Evolutionary conservation across 1,140 invertebrate genomes (phyloP), one percentile per base, ranked within the genome.

Genomic region (Apis laboriosa): DNA sequence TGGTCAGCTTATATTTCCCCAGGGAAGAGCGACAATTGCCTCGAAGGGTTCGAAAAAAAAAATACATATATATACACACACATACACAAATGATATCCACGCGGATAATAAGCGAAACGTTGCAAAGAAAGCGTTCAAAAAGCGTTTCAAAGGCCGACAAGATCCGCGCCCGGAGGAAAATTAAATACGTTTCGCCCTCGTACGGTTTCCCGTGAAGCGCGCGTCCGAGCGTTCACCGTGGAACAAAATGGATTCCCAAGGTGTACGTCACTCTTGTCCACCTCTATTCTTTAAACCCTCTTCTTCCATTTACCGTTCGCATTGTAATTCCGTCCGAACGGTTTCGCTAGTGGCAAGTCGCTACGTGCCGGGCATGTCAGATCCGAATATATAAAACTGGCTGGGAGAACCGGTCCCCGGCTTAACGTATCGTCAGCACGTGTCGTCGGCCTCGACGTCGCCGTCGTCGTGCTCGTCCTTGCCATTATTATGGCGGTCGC

Each of bases 261-360:
- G 77, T 84, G 68, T 87, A 73, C 83, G 58, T 90, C 90, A 89
- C 86, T 89, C 67, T 80, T 90, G 88, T 90, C 89, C 73, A 84
- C 79, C 80, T 86, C 81, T 80, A 87, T 84, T 80, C 72, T 80
- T 82, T 84, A 82, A 89, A 83, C 86, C 67, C 74, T 84, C 68
- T 86, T 64, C 82, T 88, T 79, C 88, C 89, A 86, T 91, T 90
- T 90, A 86, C 89, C 77, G 76, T 82, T 89, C 87, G 90, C 92
- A 93, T 94, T 94, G 93, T 94, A 93, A 94, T 94, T 94, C 94
- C 87, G 85, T 89, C 90, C 90, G 91, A 94, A 92, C 91, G 91
- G 92, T 93, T 93, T 94, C 92, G 91, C 90, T 92, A 93, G 92
- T 91, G 92, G 92, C 92, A 94, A 93, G 92, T 92, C 76, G 58